These are phyloP conservation scores for Zoanthus solanderi DNA, from an alignment of 92 coral and sea anemone species.

Conservation along the genomic window DNA sequence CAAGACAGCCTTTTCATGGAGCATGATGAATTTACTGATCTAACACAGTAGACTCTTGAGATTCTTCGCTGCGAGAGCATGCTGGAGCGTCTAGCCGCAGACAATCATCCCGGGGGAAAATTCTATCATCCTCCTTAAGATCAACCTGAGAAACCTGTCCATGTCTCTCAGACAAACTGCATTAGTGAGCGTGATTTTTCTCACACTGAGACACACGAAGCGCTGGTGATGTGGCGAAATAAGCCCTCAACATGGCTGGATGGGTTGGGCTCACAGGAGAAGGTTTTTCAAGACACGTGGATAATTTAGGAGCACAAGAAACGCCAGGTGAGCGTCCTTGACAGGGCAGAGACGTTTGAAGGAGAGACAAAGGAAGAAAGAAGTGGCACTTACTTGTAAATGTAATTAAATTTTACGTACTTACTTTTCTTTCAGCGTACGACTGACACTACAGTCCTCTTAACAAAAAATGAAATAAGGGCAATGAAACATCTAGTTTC, in stretches of 20 bases:
- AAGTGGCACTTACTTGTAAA: not conserved
- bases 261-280: not conserved
- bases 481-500: constrained; percentile 47
- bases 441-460: constrained; percentile 39
- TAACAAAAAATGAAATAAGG: constrained; percentile 46
- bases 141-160: not conserved
- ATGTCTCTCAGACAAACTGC: not conserved
- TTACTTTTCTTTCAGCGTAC: constrained; percentile 27
- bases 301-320: constrained; percentile 13
- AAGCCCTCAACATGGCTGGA: not conserved
- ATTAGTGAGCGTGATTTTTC: constrained; percentile 11
- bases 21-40: not conserved
- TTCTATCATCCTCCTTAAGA: not conserved
- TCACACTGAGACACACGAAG: constrained; percentile 22
- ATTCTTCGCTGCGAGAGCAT: not conserved
- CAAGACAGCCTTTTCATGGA: not conserved
- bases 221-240: constrained; percentile 17
- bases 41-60: constrained; percentile 7
- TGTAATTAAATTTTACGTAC: no score
- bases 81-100: constrained; percentile 10
- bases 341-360: not conserved
- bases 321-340: not conserved
- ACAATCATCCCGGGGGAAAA: constrained; percentile 25
- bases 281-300: constrained; percentile 5
- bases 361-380: constrained; percentile 15